Evolutionary conservation across 2,797 vertebrate species (phyloP), one percentile per base, ranked within the genome.

Genomic region (Vultur gryphus): DNA sequence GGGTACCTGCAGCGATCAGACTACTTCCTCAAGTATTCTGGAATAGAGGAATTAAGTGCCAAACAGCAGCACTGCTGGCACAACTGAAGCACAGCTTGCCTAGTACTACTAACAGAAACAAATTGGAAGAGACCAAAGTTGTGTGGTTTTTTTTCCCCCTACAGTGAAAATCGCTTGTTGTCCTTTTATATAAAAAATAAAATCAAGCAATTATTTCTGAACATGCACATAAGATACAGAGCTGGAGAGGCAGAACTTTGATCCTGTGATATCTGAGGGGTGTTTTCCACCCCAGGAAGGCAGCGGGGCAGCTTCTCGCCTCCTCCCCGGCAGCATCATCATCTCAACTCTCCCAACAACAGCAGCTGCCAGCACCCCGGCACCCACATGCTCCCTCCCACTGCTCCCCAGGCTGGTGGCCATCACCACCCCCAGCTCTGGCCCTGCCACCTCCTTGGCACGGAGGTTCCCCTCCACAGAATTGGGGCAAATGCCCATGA

Each of bases 101-200:
- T 4, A 29, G 43, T 18, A 11, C 46, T 44, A 17, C 2, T 2
- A 13, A 43, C 8, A 54, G n/a, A 26, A 64, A 18, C 20, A 49
- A 54, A 28, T 7, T 19, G 48, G 37, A 54, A 72, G 54, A 67
- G 16, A 46, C 28, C 48, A 31, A 35, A 62, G 25, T 26, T 33
- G 25, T 1, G 5, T 4, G 9, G 9, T 11, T 1, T 5, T 6
- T 4, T 3, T 18, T 39, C 43, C 41, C 11, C 7, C 11, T 13
- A 18, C 25, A 16, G 5, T 17, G 28, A 59, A 65, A 49, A 29
- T 21, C 16, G 17, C 19, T 84, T 49, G 6, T 41, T 43, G 11
- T 37, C 17, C 8, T n/a, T 58, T 31, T 23, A 54, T 24, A 52
- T 24, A 23, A 25, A 16, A 39, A 46, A 61, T 13, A 52, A 35